Base-by-base conservation (phyloP, 2,888 invertebrate genomes). In the Platycheirus rosarum region DNA sequence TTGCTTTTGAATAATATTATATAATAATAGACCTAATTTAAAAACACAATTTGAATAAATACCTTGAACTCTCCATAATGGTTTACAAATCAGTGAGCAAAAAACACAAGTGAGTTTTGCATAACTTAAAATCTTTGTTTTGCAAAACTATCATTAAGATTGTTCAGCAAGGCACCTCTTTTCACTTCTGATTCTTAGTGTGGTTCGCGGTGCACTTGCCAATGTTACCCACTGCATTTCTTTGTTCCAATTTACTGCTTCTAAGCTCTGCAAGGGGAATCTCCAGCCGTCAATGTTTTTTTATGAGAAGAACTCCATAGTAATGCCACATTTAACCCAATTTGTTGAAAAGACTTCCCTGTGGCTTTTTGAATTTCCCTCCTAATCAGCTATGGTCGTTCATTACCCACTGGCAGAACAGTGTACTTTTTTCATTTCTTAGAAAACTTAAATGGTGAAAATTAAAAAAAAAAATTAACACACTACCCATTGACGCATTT, bases 401-500 rank as follows among this genome's bases (percentile, higher is more conserved):
- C n/a, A n/a, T n/a, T n/a, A n/a, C n/a, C n/a, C n/a, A 44, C 8
- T 14, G 18, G 35, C 26, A 6, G 26, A 11, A 29, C 26, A 49
- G n/a, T 23, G 20, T 26, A 26, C 26, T 6, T 26, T 26, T 26
- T 26, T 26, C 6, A 26, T 26, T 2, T 4, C 26, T 26, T 26
- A 26, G 26, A 26, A 26, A 26, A n/a, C 6, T 26, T 6, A n/a
- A n/a, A 26, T 26, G 26, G 18, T 18, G 44, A n/a, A 23, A 46
- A n/a, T n/a, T n/a, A 2, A 23, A 1, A 23, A 8, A 37, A 7
- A 23, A 20, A 11, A 29, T 76, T 40, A 53, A 35, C 53, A 53
- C 73, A 26, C 53, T 44, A 37, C 14, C 53, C 62, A 69, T 70
- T 63, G 42, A 78, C 60, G 73, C 60, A 62, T 69, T n/a, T 49